A percentile compares a stretch with the other conserved stretches of the same genome.
These are phyloP conservation scores for Corythucha ciliata DNA, from an alignment of 2,888 invertebrate genomes.

Conservation along the genomic window DNA sequence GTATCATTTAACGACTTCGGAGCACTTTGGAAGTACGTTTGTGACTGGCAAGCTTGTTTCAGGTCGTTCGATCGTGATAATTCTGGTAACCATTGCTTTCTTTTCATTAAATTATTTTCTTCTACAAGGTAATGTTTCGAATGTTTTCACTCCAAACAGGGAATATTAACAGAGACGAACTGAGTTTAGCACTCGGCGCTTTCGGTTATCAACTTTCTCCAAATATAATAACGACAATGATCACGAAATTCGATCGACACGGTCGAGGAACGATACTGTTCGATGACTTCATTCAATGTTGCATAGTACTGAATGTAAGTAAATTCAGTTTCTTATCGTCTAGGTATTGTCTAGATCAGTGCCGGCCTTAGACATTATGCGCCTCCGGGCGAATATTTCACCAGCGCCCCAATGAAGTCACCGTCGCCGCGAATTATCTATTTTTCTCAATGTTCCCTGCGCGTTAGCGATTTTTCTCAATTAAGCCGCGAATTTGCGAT, in stretches of 20 bases:
- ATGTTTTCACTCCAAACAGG: constrained; percentile 26
- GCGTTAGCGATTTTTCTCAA: too few species aligned
- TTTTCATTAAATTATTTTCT: too few species aligned
- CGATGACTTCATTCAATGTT: constrained; percentile 97
- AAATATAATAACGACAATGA: constrained; percentile 64
- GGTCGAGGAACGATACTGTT: constrained; percentile 84
- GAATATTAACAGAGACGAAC: constrained; percentile 81
- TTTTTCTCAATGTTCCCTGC: too few species aligned
- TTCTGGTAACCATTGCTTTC: constrained; percentile 60
- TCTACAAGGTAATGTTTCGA: not conserved
- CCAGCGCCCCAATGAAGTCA: too few species aligned
- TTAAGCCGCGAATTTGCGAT: too few species aligned
- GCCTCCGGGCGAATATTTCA: too few species aligned
- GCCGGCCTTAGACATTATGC: too few species aligned
- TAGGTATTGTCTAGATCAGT: not conserved
- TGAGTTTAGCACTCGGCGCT: constrained; percentile 80
- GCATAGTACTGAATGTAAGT: constrained; percentile 85
- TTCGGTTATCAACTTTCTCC: constrained; percentile 87
- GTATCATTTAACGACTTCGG: constrained; percentile 94
- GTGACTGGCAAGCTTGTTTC: constrained; percentile 96
- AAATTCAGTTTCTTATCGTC: constrained; percentile 27
- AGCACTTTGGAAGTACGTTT: constrained; percentile 94
- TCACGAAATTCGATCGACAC: constrained; percentile 88
- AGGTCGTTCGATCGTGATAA: constrained; percentile 86
- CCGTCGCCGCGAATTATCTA: not conserved